Evolutionary conservation across 2,888 invertebrate genomes (phyloP).

Genomic region (Eupsilia transversa): DNA sequence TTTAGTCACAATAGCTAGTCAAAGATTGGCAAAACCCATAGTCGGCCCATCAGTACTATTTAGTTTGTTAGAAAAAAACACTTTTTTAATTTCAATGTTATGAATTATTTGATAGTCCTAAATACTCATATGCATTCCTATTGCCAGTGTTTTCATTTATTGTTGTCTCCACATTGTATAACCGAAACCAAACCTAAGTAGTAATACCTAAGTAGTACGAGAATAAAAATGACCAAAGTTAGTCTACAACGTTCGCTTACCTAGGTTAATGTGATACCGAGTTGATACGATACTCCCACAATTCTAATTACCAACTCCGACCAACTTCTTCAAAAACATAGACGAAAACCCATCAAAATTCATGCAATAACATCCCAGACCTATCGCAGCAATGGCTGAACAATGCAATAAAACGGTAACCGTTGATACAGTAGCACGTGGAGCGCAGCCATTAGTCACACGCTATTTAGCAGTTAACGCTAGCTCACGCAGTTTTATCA

Average conservation of each 20-base stretch:
- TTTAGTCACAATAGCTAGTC: too few relatives aligned
- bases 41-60: too few relatives aligned
- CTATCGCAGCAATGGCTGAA: constrained; percentile 58
- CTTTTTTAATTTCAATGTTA: too few relatives aligned
- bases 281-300: neutral
- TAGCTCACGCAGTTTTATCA: constrained; percentile 84
- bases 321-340: constrained; percentile 31
- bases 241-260: neutral
- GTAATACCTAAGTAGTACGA: too few relatives aligned
- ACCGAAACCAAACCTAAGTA: neutral
- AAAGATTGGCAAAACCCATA: too few relatives aligned
- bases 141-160: too few relatives aligned
- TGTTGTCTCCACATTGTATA: too few relatives aligned
- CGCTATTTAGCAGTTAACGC: constrained; percentile 89
- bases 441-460: constrained; percentile 84
- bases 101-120: too few relatives aligned
- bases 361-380: constrained; percentile 45
- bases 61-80: too few relatives aligned
- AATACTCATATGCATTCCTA: too few relatives aligned
- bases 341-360: constrained; percentile 38
- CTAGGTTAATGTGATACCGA: neutral
- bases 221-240: neutral
- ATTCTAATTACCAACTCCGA: constrained; percentile 9
- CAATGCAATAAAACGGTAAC: constrained; percentile 64
- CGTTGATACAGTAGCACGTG: constrained; percentile 69